Conservation (phyloP, 1,140 invertebrate species). For the Sesamia nonagrioides region DNA sequence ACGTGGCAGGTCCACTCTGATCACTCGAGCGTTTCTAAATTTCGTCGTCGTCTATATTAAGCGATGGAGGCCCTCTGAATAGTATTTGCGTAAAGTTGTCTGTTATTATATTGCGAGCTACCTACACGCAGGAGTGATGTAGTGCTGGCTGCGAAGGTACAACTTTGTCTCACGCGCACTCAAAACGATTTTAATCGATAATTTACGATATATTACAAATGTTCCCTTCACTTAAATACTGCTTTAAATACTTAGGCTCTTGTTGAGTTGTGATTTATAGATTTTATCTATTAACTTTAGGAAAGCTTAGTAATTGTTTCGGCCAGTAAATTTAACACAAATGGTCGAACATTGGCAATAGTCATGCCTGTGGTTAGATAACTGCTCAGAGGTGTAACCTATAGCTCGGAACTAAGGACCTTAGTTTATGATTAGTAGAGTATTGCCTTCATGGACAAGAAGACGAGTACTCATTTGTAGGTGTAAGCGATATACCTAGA, state of each 20-base stretch:
- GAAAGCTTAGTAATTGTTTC: conserved; percentile 28
- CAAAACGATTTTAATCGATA: conserved; percentile 52
- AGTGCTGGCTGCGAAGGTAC: conserved; percentile 42
- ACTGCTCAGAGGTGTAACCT: neutral
- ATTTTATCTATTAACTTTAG: conserved; percentile 19
- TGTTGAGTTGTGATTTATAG: conserved; percentile 37
- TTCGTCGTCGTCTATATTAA: conserved; percentile 28
- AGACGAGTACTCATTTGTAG: too few species aligned
- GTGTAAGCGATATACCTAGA: too few species aligned
- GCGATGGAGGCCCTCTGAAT: conserved; percentile 59
- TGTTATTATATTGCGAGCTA: conserved; percentile 47
- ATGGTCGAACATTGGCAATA: neutral
- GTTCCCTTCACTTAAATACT: conserved; percentile 48
- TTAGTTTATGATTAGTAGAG: neutral
- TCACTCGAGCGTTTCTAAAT: conserved; percentile 44
- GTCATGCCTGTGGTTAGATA: neutral
- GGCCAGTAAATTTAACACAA: neutral
- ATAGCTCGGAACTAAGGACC: neutral
- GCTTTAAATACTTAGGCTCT: conserved; percentile 28
- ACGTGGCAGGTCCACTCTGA: conserved; percentile 21
- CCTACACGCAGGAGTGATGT: conserved; percentile 38
- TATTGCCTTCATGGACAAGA: too few species aligned
- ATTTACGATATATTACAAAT: conserved; percentile 52
- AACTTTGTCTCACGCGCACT: conserved; percentile 51
- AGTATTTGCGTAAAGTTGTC: conserved; percentile 75